A percentile compares a stretch with the other conserved stretches of the same genome.
Conservation (phyloP, 2,888 invertebrate genomes). For the Myathropa florea region DNA sequence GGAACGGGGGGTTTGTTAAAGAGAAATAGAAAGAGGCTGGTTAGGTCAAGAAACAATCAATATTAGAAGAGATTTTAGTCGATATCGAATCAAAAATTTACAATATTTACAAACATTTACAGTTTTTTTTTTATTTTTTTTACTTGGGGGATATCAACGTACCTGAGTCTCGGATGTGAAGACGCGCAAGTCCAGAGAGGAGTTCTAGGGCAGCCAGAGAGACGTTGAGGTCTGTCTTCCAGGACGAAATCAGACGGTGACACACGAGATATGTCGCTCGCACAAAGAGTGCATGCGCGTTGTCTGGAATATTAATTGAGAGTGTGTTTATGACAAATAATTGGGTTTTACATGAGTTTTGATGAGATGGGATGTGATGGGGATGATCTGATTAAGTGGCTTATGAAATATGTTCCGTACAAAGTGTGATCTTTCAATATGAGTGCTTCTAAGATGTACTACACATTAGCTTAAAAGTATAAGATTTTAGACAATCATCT, state of each 20-base stretch:
- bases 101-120: constrained; percentile 63
- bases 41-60: constrained; percentile 47
- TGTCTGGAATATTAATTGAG: constrained; percentile 83
- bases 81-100: constrained; percentile 56
- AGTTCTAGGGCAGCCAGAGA: constrained; percentile 96
- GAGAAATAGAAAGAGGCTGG: constrained; percentile 66
- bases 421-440: neutral
- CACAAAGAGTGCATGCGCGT: constrained; percentile 93
- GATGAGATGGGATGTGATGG: neutral
- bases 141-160: constrained; percentile 72
- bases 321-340: neutral
- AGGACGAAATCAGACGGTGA: constrained; percentile 95
- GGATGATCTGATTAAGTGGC: neutral
- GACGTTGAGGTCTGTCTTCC: constrained; percentile 97
- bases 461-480: neutral
- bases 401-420: neutral
- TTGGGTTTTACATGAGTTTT: neutral
- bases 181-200: constrained; percentile 92
- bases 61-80: constrained; percentile 31
- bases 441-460: neutral
- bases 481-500: too few relatives aligned
- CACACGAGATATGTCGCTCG: constrained; percentile 96
- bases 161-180: constrained; percentile 95
- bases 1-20: constrained; percentile 50
- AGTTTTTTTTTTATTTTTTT: constrained; percentile 11